Percentiles rank a stretch among this genome's conserved stretches.
phyloP scores from a whole-genome alignment of 2,797 vertebrate species.

The Bradypodion pumilum region DNA sequence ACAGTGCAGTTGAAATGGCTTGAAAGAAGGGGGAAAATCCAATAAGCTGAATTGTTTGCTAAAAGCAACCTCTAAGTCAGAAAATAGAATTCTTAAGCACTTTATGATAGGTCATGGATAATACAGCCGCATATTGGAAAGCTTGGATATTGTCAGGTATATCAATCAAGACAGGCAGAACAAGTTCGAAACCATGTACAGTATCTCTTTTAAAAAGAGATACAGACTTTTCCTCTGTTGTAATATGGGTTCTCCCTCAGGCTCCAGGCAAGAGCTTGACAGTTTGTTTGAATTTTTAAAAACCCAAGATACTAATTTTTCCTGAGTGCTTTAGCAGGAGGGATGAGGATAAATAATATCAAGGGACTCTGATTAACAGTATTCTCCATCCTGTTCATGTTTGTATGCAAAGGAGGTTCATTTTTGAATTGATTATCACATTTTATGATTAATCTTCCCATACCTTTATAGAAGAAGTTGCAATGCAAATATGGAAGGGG shows the following conservation, averaged over 20 bases:
- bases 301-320: constrained; percentile 31
- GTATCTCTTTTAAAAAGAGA: background rate
- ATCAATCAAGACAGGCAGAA: constrained; percentile 1
- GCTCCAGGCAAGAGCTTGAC: background rate
- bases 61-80: constrained; percentile 14
- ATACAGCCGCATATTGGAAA: background rate
- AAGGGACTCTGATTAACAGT: constrained; percentile 20
- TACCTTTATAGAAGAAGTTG: constrained; percentile 23
- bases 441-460: constrained; percentile 27
- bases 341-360: constrained; percentile 24
- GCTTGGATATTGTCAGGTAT: constrained; percentile 1
- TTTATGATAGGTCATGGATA: constrained; percentile 2
- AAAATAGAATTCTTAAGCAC: rapidly evolving
- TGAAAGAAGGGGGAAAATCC: background rate
- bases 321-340: constrained; percentile 3
- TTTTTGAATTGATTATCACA: constrained; percentile 40
- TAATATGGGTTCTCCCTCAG: background rate
- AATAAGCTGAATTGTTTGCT: background rate
- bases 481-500: too few species aligned
- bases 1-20: background rate
- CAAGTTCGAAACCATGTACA: background rate
- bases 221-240: constrained; percentile 21
- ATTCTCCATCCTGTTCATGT: constrained; percentile 23
- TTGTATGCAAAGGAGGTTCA: constrained; percentile 30
- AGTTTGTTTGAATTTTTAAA: constrained; percentile 10